These are phyloP conservation scores for Pagetopsis macropterus DNA, from an alignment of 2,797 vertebrate genomes.

Conservation along the genomic window DNA sequence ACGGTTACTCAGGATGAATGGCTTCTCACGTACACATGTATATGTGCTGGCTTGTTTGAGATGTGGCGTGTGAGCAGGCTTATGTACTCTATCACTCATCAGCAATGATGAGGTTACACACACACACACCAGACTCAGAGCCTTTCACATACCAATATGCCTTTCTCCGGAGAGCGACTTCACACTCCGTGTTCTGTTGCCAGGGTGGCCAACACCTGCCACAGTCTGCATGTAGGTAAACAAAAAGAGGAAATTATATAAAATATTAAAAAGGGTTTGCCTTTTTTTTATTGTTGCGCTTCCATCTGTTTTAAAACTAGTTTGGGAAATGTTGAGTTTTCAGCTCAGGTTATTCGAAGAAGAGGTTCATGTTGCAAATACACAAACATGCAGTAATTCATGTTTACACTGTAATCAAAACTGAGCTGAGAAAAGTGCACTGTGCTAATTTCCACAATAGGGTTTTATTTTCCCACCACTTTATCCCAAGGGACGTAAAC, in stretches of 20 bases:
- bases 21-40: constrained; percentile 32
- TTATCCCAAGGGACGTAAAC: constrained; percentile 17
- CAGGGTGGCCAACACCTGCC: constrained; percentile 60
- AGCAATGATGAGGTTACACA: constrained; percentile 48
- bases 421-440: constrained; percentile 24
- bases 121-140: constrained; percentile 19
- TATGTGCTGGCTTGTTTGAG: constrained; percentile 43
- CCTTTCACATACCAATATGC: constrained; percentile 42
- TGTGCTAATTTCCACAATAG: constrained; percentile 1
- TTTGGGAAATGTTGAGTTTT: constrained; percentile 36
- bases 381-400: constrained; percentile 38
- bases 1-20: constrained; percentile 44
- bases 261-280: constrained; percentile 35
- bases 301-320: constrained; percentile 35
- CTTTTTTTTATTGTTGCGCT: constrained; percentile 33
- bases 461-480: background rate
- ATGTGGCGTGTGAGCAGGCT: constrained; percentile 69
- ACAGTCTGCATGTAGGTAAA: constrained; percentile 49
- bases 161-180: constrained; percentile 38
- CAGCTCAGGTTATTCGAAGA: constrained; percentile 14
- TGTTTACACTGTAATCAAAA: constrained; percentile 53
- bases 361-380: constrained; percentile 32
- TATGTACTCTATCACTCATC: constrained; percentile 64
- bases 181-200: constrained; percentile 26
- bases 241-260: constrained; percentile 64